phyloP scores from a whole-genome alignment of 2,797 vertebrate species.

The Phoebastria nigripes region DNA sequence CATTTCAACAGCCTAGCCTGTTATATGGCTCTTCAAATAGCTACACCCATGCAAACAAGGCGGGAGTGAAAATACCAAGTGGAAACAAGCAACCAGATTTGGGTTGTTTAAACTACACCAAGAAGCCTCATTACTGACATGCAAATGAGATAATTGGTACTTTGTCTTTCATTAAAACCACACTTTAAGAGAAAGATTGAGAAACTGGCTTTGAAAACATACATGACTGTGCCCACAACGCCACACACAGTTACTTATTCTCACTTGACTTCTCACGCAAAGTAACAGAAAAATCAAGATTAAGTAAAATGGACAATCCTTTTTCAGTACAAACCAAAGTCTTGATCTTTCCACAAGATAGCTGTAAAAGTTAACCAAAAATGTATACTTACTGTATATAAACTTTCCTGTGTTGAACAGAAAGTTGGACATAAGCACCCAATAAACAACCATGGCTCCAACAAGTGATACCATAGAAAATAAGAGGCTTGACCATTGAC shows the following conservation, averaged over 20 bases:
- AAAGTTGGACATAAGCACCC: constrained; percentile 99
- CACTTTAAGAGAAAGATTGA: not conserved
- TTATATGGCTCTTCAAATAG: not conserved
- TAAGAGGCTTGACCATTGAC: constrained; percentile 91
- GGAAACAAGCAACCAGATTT: not conserved
- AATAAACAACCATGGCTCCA: constrained; percentile 97
- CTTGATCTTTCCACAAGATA: not conserved
- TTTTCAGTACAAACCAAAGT: not conserved
- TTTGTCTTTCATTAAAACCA: not conserved
- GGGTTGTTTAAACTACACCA: not conserved
- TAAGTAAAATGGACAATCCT: not conserved
- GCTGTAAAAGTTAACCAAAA: not conserved
- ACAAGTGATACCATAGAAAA: constrained; percentile 93
- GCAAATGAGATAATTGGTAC: not conserved
- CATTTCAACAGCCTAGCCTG: not conserved
- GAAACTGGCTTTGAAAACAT: not conserved
- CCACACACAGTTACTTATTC: not conserved
- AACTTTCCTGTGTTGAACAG: constrained; percentile 93
- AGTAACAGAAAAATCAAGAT: not conserved
- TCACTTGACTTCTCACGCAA: rapidly evolving
- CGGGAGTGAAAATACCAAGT: not conserved
- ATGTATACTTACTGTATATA: constrained; percentile 88
- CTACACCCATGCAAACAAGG: not conserved
- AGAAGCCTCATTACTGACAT: not conserved
- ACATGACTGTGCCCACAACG: not conserved